A percentile compares a stretch with the other conserved stretches of the same genome.
phyloP scores from a whole-genome alignment of 2,888 invertebrate species.

The Tetramorium bicarinatum region DNA sequence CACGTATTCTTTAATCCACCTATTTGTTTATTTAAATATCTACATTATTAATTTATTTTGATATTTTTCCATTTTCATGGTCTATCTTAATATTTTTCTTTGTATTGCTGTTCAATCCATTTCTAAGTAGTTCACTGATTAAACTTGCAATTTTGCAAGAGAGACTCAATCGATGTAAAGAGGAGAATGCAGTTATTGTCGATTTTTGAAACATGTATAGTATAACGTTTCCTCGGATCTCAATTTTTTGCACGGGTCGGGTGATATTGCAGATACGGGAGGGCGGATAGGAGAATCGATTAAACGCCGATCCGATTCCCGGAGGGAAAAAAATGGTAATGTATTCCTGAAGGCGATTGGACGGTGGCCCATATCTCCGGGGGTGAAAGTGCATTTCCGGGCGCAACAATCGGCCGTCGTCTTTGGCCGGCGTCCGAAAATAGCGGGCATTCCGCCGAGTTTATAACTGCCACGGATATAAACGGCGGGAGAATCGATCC shows the following conservation, averaged over 20 bases:
- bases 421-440: slow-evolving; percentile 34
- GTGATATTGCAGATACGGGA: slow-evolving; percentile 19
- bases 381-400: slow-evolving; percentile 23
- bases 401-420: slow-evolving; percentile 41
- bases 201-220: neutral
- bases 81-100: neutral
- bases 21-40: neutral
- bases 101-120: neutral
- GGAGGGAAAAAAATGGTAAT: slow-evolving; percentile 36
- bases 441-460: slow-evolving; percentile 33
- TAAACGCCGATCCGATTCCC: slow-evolving; percentile 33
- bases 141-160: neutral
- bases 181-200: neutral
- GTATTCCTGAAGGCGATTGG: slow-evolving; percentile 38
- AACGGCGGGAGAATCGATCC: slow-evolving; percentile 34
- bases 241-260: slow-evolving; percentile 28
- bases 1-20: neutral
- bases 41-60: neutral
- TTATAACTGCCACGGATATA: slow-evolving; percentile 44
- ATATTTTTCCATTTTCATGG: neutral
- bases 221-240: neutral
- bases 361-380: slow-evolving; percentile 32
- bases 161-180: neutral
- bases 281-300: slow-evolving; percentile 32
- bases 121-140: neutral